Base-by-base conservation (phyloP, 1,140 invertebrate species). In the Brachionus asplanchnoidis region DNA sequence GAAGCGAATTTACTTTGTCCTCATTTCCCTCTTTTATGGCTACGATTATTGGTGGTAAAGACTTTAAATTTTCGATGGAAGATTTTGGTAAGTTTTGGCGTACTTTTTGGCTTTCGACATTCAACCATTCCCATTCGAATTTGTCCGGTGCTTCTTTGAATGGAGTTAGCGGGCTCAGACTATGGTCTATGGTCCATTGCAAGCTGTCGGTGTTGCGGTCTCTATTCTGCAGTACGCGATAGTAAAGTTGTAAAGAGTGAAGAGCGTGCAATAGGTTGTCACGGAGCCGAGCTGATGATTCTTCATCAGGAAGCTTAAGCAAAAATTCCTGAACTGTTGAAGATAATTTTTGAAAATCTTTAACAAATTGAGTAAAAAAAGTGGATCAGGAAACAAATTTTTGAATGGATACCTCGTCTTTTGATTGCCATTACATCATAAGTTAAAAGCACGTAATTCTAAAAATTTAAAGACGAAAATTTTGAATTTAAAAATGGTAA, bases 321-420 rank as follows among this genome's bases (percentile, higher is more conserved):
- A 90, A 80, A 87, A 90, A 90, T 85, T 90, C 89, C 85, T 89
- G 88, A 79, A 90, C 88, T 73, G 89, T 89, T 85, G 89, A 88
- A 75, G 89, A 88, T 75, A 88, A 88, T 85, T 90, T 90, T 85
- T 90, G 89, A 86, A 90, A 90, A 87, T 90, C 89, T 88, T 85
- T 46, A 70, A 86, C 85, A 53, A 68, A 86, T 80, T 84, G 36
- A n/a, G 28, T 83, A 42, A 20, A 83, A 42, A 20, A 36, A 17
- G 36, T 3, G 2, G 28, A 42, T 2, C 4, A 46, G 0, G 8
- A 17, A 73, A 4, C 1, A 42, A 36, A 7, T 17, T 23, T 40
- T 75, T 77, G 44, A 17, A 36, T 14, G 77, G 42, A 86, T 86
- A 89, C 88, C 88, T 87, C 87, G 87, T 75, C 88, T 85, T 85